Conservation (phyloP, 2,888 invertebrate species). For the Lepas anatifera region DNA sequence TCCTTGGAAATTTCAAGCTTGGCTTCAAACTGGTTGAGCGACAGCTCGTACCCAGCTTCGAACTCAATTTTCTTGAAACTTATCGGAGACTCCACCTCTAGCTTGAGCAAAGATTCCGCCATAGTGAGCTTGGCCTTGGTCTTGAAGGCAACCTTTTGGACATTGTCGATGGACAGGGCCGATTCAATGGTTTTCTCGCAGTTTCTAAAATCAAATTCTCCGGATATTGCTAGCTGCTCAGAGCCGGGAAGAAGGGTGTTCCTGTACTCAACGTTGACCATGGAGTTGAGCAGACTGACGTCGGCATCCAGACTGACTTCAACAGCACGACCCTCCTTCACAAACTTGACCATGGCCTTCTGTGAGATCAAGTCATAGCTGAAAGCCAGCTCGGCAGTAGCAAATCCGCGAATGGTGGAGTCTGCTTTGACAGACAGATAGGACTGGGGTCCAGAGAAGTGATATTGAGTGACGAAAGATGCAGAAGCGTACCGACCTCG, state of each 20-base stretch:
- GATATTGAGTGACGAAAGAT: neutral
- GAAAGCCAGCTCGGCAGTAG: neutral
- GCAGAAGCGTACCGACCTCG: neutral
- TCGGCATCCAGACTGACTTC: neutral
- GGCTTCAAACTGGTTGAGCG: neutral
- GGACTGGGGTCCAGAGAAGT: neutral
- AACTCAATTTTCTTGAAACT: too few relatives aligned
- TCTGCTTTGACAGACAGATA: neutral
- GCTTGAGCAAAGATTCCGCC: neutral
- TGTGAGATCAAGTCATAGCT: neutral
- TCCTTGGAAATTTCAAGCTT: neutral
- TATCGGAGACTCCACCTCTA: neutral
- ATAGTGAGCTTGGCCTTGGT: neutral
- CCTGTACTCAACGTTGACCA: neutral
- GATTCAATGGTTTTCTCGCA: too few relatives aligned
- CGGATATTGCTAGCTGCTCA: neutral
- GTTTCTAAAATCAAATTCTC: too few relatives aligned
- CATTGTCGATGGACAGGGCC: neutral
- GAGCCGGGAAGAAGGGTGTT: neutral
- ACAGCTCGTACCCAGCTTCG: neutral
- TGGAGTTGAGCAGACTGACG: neutral
- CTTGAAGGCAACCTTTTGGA: neutral
- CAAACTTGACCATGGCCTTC: neutral
- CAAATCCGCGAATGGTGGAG: neutral
- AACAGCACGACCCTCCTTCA: neutral